Evolutionary conservation across 2,888 invertebrate genomes (phyloP), one percentile per base, ranked within the genome.

Genomic region (Meandrusa payeni): DNA sequence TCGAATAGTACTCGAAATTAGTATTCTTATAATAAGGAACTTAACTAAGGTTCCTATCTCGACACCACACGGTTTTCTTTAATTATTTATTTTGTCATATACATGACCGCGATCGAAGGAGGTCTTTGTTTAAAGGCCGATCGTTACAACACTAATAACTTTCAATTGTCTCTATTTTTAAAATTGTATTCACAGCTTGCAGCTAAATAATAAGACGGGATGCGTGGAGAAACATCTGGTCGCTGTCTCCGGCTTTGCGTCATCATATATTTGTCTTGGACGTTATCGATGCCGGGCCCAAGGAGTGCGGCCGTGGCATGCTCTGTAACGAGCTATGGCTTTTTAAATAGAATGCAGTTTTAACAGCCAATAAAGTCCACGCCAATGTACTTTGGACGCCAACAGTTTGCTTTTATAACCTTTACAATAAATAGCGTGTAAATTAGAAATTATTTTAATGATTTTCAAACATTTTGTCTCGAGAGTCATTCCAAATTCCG

Each of bases 231-330:
- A 43, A 43, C 43, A 43, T 43, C 43, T 38, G 43, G 43, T 42
- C 28, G 41, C 42, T n/a, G 27, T 22, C 12, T 33, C 26, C 11
- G 29, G 1, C 2, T 23, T 19, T 43, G 43, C 43, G 43, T 43
- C 38, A 43, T 38, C 31, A n/a, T 32, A 24, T 42, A 32, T 43
- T 43, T 43, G 38, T 43, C 32, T 43, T 43, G 43, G 43, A 39
- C 43, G 43, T 19, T 38, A 13, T 37, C 38, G 42, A 42, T 7
- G 38, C 26, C 32, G 29, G 37, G 5, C 32, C 26, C 19, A 20
- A 11, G 27, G 23, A 22, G 10, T 23, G 23, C 9, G 27, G 24
- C 5, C 23, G 23, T 36, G 6, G 19, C 11, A 27, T 17, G 32
- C 24, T 11, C 13, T 10, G 24, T 2, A 37, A 24, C 28, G 15